Percentiles rank a stretch among this genome's conserved stretches.
phyloP scores from a whole-genome alignment of 2,888 invertebrate genomes.

The Metacarcinus magister region DNA sequence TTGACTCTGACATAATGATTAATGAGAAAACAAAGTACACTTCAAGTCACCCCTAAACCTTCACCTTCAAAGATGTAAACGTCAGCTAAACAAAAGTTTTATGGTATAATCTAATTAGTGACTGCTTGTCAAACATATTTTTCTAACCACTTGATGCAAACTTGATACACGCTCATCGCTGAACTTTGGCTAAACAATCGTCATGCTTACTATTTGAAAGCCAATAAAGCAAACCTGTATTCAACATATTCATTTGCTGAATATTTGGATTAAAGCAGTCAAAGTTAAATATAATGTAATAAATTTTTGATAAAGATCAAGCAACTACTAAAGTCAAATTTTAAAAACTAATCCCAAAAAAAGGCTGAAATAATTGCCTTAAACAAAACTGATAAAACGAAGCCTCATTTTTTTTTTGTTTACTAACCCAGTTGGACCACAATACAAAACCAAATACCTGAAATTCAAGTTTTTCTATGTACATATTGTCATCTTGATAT shows the following conservation, averaged over 20 bases:
- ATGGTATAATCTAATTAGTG: neutral
- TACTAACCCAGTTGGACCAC: neutral
- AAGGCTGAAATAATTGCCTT: conserved; percentile 42
- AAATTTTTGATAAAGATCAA: conserved; percentile 47
- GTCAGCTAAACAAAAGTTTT: neutral
- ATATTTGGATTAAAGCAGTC: neutral
- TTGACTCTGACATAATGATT: conserved; percentile 56
- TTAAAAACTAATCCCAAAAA: conserved; percentile 39
- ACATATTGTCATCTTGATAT: conserved; percentile 61
- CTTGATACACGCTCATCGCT: conserved; percentile 43
- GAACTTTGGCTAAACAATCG: neutral
- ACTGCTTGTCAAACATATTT: conserved; percentile 65
- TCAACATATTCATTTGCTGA: neutral
- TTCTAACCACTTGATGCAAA: conserved; percentile 68
- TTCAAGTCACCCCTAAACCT: neutral
- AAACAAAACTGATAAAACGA: conserved; percentile 52
- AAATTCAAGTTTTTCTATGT: conserved; percentile 47
- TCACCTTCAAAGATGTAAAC: conserved; percentile 9
- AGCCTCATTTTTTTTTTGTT: conserved; percentile 16
- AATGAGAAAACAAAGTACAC: neutral
- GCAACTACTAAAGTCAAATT: conserved; percentile 47
- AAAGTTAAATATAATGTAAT: neutral
- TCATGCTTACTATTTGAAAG: conserved; percentile 14
- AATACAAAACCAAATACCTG: conserved; percentile 62
- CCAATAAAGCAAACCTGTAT: neutral